Base-by-base conservation (phyloP, 2,797 vertebrate genomes). In the Tamandua tetradactyla region DNA sequence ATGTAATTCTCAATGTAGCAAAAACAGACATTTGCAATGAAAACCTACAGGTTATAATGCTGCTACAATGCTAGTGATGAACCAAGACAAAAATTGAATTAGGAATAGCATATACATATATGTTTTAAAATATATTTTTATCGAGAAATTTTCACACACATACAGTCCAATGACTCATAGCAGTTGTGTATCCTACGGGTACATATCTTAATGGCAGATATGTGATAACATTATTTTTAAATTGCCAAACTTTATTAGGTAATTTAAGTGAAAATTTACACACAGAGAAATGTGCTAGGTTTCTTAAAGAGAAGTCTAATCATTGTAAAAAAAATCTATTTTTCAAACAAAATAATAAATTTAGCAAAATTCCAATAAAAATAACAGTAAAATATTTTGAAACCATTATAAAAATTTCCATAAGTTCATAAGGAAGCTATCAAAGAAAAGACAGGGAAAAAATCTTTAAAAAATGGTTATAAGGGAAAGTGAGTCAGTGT, bases 271-370 rank as follows among this genome's bases (percentile, higher is more conserved):
- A 91, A 93, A 87, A 57, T 83, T 89, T 89, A 40, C 14, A 52
- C 57, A 74, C 18, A 86, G 25, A 76, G 64, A 68, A 89, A 92
- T 30, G 72, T 30, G 61, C 30, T 83, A 62, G 13, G 3, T n/a
- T 87, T 78, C 27, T 85, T 86, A 89, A 75, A 78, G 42, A 83
- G 40, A 92, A 78, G 18, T 4, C 27, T 89, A 59, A 74, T 78
- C 30, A 17, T 47, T 68, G 5, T 78, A 87, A 80, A 7, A 95
- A 87, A 32, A 23, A 32, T 18, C 3, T 27, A 32, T 88, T 90
- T 93, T 47, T 85, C 32, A 96, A 68, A 85, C 17, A 87, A 82
- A 91, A 78, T 78, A 78, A 74, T 57, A 92, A 88, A 84, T 5
- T 35, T 44, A 59, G 68, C 12, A 68, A 12, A 83, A 84, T 79